phyloP scores from a whole-genome alignment of 1,140 invertebrate species.

The Nephila pilipes region DNA sequence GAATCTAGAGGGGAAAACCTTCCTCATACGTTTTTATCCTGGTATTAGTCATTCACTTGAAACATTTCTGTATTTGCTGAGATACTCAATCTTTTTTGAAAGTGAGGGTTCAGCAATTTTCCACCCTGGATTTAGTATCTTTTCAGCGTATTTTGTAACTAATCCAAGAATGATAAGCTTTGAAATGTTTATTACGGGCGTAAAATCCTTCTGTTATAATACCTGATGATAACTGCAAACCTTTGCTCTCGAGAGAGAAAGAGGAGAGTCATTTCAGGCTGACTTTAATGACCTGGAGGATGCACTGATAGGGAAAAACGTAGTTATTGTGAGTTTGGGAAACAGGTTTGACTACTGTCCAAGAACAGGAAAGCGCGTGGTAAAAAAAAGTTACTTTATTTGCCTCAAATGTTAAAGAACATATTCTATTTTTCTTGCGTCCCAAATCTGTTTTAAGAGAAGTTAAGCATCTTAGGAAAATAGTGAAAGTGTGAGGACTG shows the following conservation, averaged over 20 bases:
- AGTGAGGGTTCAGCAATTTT: too few species aligned
- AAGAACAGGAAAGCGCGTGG: not conserved
- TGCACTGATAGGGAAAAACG: not conserved
- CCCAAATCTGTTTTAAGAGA: not conserved
- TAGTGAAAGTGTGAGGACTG: not conserved
- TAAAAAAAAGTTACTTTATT: slow-evolving; percentile 7
- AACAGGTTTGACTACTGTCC: slow-evolving; percentile 33
- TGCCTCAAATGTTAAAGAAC: slow-evolving; percentile 21
- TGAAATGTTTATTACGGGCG: not conserved
- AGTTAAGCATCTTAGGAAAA: not conserved
- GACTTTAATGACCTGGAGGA: not conserved
- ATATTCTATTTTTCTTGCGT: not conserved
- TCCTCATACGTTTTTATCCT: too few species aligned
- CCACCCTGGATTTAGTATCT: too few species aligned
- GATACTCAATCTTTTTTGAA: too few species aligned
- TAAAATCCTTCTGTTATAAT: not conserved
- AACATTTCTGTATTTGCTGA: too few species aligned
- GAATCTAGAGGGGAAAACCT: too few species aligned
- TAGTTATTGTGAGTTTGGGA: not conserved
- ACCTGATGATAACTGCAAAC: not conserved
- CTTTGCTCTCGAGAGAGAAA: not conserved
- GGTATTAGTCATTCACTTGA: too few species aligned
- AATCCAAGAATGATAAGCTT: not conserved
- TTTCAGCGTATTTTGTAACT: not conserved
- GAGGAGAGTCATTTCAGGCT: not conserved